Evolutionary conservation across 2,113 vertebrate genomes (phyloP), one percentile per base, ranked within the genome.

Genomic region (Pseudopipra pipra): DNA sequence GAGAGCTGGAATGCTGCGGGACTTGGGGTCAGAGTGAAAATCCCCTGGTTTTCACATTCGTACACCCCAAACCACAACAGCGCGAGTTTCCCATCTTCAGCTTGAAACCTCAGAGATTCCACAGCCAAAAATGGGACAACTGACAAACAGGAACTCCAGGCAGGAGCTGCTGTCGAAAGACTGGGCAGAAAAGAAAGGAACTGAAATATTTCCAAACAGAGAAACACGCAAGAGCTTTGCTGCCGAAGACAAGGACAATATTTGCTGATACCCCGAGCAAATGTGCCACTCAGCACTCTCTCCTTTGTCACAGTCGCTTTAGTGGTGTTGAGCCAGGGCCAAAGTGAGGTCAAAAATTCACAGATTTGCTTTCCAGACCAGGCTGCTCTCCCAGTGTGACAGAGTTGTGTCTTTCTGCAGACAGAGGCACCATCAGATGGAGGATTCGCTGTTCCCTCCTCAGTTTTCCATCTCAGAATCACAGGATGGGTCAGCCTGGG

Each of bases 1-100:
- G 58, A 41, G 25, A 73, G 74, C 75, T 93, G 93, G 95, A 94
- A 95, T 31, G 9, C 66, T 91, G 89, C 0, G 10, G 82, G 85
- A 44, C 77, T 46, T 8, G 2, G 77, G 85, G 73, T 72, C 63
- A 73, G 81, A 74, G 93, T 1, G 93, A 96, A 96, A 97, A 95
- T 83, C 87, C 90, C 89, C 91, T 90, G 89, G 43, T 94, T 96
- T 96, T 85, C 81, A 80, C 72, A 77, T 85, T 81, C 78, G 73
- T 54, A 49, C 63, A 33, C 87, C 77, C 89, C 58, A 89, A 91
- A 95, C 95, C 96, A 90, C 94, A 61, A 5, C 72, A 85, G 77
- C 59, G 49, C 81, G 84, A 84, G 31, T 88, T 96, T 93, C 94
- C 62, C 87, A 76, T 46, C 93, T 86, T 91, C 78, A 70, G 81